Base-by-base conservation (phyloP, 1,140 invertebrate genomes). In the Oedothorax gibbosus region DNA sequence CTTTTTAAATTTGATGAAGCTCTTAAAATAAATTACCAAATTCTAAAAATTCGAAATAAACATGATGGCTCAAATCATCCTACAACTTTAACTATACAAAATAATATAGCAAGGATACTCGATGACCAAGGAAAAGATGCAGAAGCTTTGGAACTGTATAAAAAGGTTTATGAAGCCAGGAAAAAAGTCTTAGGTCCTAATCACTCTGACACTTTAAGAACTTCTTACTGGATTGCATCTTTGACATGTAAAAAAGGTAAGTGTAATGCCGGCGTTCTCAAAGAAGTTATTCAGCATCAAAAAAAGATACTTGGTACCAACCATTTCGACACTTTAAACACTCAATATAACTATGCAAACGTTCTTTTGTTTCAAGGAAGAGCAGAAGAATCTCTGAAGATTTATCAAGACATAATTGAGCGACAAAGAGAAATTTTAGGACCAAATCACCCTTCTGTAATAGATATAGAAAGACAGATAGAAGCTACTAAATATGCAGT, bases 181-280 rank as follows among this genome's bases (percentile, higher is more conserved):
- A 87, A 87, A 76, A 81, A 66, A 18, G 62, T 87, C 51, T 80
- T 89, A 57, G 89, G 89, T 10, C 10, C 21, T 11, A 76, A 87
- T 79, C 85, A 89, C 82, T 51, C 86, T 18, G 87, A 88, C 77
- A 89, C 88, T 53, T 66, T 89, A 18, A 88, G 83, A 78, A 85
- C 87, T 7, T 85, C 73, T 21, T 20, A 72, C 80, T 81, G 76
- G 54, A 86, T 87, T 49, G 64, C 65, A 64, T 69, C 64, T 82
- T 14, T 76, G 56, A 82, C 80, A 78, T 14, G 65, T 86, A 64
- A 85, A 84, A 18, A 87, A 87, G 71, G 60, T 14, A 7, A 57
- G 78, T 56, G 65, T 72, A 35, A 83, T 3, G 65, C 79, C n/a
- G 57, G 18, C 20, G n/a, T 9, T 57, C 53, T 83, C 77, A 18